A percentile compares a stretch with the other conserved stretches of the same genome.
Conservation (phyloP, 2,113 vertebrate species). For the Brachypodius melanocephalos region DNA sequence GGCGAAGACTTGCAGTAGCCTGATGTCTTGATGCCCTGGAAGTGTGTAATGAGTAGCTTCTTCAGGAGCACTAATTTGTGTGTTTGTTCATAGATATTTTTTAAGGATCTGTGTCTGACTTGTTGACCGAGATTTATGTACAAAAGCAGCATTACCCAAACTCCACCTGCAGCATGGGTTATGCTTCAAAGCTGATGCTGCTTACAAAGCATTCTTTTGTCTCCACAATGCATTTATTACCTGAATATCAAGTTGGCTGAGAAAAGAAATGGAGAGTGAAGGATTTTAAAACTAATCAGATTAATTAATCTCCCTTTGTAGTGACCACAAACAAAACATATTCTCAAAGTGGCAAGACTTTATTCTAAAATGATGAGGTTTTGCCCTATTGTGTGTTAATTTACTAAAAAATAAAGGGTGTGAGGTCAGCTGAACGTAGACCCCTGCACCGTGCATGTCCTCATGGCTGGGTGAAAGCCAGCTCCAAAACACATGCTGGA, state of each 20-base stretch:
- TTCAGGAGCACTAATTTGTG: background rate
- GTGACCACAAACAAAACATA: background rate
- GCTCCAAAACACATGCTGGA: background rate
- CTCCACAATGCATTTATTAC: background rate
- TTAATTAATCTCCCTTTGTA: background rate
- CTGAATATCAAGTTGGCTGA: constrained; percentile 9
- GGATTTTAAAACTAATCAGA: background rate
- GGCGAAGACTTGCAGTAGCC: background rate
- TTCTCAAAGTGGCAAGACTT: background rate
- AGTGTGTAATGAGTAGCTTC: background rate
- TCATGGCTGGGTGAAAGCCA: background rate
- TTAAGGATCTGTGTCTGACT: background rate
- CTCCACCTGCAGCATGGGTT: background rate
- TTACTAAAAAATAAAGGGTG: accelerated
- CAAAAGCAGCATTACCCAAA: background rate
- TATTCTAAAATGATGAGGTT: background rate
- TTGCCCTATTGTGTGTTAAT: background rate
- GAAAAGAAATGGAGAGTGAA: background rate
- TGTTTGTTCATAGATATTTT: background rate
- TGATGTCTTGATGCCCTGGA: background rate
- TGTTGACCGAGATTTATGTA: background rate
- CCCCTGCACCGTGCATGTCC: accelerated
- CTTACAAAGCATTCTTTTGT: constrained; percentile 28
- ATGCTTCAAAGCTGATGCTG: constrained; percentile 4
- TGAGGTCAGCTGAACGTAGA: background rate